Evolutionary conservation across 1,140 invertebrate genomes (phyloP).

Genomic region (Tetramorium alpestre): DNA sequence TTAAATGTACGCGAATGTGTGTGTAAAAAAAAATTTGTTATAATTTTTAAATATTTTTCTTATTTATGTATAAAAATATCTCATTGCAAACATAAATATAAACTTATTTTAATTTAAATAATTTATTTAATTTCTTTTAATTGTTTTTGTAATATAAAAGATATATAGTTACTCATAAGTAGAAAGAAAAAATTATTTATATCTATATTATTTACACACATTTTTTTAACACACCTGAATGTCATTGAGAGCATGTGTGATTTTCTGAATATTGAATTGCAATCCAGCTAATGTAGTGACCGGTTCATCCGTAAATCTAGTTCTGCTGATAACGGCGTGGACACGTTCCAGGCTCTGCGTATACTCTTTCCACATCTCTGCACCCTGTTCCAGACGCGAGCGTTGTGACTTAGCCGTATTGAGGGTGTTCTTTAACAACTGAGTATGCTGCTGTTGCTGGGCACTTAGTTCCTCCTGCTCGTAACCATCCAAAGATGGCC

Average conservation of each 20-base stretch:
- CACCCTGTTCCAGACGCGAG: slow-evolving; percentile 91
- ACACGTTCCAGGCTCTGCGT: slow-evolving; percentile 91
- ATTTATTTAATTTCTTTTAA: background rate
- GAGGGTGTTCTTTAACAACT: slow-evolving; percentile 92
- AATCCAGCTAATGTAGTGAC: slow-evolving; percentile 91
- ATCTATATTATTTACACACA: background rate
- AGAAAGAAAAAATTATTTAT: background rate
- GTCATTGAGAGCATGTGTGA: slow-evolving; percentile 91
- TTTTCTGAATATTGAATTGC: slow-evolving; percentile 92
- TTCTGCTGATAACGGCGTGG: slow-evolving; percentile 90
- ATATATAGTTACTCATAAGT: background rate
- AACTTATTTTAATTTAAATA: background rate
- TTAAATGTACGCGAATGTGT: background rate
- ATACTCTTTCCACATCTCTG: slow-evolving; percentile 93
- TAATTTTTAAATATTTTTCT: background rate
- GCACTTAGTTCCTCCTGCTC: slow-evolving; percentile 93
- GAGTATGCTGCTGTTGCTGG: slow-evolving; percentile 92
- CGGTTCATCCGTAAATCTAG: slow-evolving; percentile 91
- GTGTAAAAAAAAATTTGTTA: background rate
- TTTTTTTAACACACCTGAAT: slow-evolving; percentile 88
- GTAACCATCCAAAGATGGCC: slow-evolving; percentile 91
- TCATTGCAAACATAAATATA: background rate
- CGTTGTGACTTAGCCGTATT: slow-evolving; percentile 92
- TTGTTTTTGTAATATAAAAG: background rate
- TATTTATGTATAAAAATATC: background rate